Evolutionary conservation across 2,797 vertebrate species (phyloP).

Genomic region (Syngnathus rostellatus): DNA sequence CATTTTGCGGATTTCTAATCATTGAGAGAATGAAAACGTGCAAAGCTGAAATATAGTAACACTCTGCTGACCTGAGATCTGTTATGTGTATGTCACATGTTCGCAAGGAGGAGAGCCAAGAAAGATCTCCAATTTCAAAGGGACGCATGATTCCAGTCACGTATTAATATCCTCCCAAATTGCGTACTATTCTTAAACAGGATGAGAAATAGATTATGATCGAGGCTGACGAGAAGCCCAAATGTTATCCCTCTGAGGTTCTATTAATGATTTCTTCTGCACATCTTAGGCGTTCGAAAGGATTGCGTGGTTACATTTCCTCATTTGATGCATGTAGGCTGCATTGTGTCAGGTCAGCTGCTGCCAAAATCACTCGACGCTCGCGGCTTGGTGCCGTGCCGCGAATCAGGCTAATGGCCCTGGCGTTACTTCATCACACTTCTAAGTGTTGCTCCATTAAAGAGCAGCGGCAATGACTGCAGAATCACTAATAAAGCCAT

Average conservation of each 20-base stretch:
- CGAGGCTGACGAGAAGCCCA: slow-evolving; percentile 8
- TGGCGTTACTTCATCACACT: slow-evolving; percentile 72
- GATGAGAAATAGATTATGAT: slow-evolving; percentile 18
- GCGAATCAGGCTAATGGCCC: slow-evolving; percentile 68
- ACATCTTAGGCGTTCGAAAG: neutral
- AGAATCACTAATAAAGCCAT: slow-evolving; percentile 71
- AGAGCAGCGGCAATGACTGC: slow-evolving; percentile 64
- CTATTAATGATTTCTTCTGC: slow-evolving; percentile 5
- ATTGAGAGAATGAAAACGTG: neutral
- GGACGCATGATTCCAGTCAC: slow-evolving; percentile 26
- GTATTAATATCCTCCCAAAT: slow-evolving; percentile 29
- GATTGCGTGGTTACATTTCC: slow-evolving; percentile 17
- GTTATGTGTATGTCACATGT: slow-evolving; percentile 1
- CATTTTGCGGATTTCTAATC: neutral
- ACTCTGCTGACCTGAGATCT: slow-evolving; percentile 23
- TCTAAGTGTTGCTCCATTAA: slow-evolving; percentile 72
- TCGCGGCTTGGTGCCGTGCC: slow-evolving; percentile 48
- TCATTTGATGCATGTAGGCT: slow-evolving; percentile 32
- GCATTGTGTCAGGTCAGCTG: slow-evolving; percentile 65
- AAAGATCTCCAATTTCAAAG: slow-evolving; percentile 55
- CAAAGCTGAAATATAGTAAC: neutral
- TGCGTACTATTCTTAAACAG: slow-evolving; percentile 33
- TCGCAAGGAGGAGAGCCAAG: slow-evolving; percentile 10
- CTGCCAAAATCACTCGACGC: slow-evolving; percentile 72
- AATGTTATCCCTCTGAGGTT: neutral